Evolutionary conservation across 2,113 vertebrate genomes (phyloP), one percentile per base, ranked within the genome.

Genomic region (Nanorana parkeri): DNA sequence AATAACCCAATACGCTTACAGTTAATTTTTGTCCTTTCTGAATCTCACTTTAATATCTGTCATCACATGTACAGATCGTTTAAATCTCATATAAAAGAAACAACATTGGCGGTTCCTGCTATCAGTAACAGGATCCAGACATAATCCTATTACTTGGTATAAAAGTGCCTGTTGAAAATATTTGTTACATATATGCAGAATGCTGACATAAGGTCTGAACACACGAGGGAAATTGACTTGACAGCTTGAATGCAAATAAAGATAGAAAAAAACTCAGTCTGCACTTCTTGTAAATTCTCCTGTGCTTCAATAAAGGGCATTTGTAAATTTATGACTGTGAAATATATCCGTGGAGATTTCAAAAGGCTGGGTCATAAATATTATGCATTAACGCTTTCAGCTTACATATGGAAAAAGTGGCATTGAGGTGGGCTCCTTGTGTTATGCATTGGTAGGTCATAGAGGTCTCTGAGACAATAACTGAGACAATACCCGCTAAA

Each of bases 241-340:
- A 81, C 79, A 74, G 79, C 68, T 47, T 66, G 69, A 74, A 81
- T 81, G 79, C 79, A 81, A 81, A 81, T 81, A 81, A 74, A 74
- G 79, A 55, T 26, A 13, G 51, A 55, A 66, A 71, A 81, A 68
- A 68, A 55, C 79, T 66, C n/a, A 21, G 60, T 64, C 41, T 74
- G 79, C 79, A 81, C 41, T 81, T 74, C 69, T 74, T 65, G 58
- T 74, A 74, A 81, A 81, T 74, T 74, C 68, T 81, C 79, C 63
- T 74, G 79, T 66, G 79, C 79, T 55, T 73, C 79, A 81, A 74
- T 81, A 81, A 81, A 81, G 68, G 68, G 60, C 69, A 74, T 81
- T 81, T 81, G 79, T 73, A 81, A 81, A 81, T 74, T 74, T 81
- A 81, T 66, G 69, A 65, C 79, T 81, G 79, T 73, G 51, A 81